Percentiles rank a stretch among this genome's conserved stretches.
phyloP scores from a whole-genome alignment of 2,797 vertebrate genomes.

The Chrosomus eos region DNA sequence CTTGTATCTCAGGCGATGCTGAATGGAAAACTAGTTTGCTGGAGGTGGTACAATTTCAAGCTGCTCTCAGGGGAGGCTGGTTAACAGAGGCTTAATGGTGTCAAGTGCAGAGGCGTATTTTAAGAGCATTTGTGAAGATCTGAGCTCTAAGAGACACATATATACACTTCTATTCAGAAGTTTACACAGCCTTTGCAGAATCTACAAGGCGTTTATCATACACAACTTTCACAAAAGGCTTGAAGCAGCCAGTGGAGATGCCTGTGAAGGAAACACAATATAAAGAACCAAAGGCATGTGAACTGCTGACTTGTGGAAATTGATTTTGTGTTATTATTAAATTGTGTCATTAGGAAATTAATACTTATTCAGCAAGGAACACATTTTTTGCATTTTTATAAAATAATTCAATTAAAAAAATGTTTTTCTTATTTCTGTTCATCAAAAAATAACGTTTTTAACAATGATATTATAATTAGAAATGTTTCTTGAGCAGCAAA shows the following conservation, averaged over 20 bases:
- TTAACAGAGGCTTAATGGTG: conserved; percentile 79
- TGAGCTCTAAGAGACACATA: conserved; percentile 49
- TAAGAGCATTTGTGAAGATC: conserved; percentile 64
- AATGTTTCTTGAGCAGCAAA: neutral
- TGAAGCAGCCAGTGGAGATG: conserved; percentile 9
- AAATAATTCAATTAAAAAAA: neutral
- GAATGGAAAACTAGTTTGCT: conserved; percentile 61
- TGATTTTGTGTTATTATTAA: neutral
- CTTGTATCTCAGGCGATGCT: conserved; percentile 64
- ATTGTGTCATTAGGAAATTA: neutral
- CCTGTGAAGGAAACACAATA: neutral
- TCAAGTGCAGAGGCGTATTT: conserved; percentile 76
- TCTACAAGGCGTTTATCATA: conserved; percentile 22
- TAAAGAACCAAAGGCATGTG: neutral
- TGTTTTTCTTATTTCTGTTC: neutral
- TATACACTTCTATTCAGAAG: conserved; percentile 3
- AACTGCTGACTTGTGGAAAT: neutral
- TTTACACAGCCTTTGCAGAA: conserved; percentile 17
- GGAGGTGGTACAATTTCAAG: conserved; percentile 60
- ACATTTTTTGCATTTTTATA: neutral
- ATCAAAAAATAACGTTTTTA: neutral
- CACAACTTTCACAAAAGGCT: conserved; percentile 1
- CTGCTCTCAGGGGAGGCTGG: conserved; percentile 71
- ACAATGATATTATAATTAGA: neutral
- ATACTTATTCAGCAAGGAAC: too few species aligned